Percentiles rank a stretch among this genome's conserved stretches.
These are phyloP conservation scores for Ditylenchus weischeri DNA, from an alignment of 2,888 invertebrate species.

Conservation along the genomic window DNA sequence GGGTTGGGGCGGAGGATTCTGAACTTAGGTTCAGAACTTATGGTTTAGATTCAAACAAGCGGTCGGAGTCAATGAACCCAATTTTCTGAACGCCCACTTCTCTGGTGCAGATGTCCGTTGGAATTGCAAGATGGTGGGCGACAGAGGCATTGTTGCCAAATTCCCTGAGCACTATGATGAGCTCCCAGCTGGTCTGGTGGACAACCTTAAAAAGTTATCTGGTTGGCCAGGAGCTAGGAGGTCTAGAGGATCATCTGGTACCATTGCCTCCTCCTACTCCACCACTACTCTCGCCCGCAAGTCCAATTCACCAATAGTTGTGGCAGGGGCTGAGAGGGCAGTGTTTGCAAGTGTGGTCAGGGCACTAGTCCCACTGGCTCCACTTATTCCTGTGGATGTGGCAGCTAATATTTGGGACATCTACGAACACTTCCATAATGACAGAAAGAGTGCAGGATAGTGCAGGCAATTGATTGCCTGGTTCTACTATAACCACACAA, in stretches of 20 bases:
- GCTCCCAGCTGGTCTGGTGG: neutral
- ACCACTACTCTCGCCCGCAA: no score
- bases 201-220: neutral
- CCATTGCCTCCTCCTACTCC: no score
- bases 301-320: no score
- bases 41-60: constrained; percentile 16
- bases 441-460: neutral
- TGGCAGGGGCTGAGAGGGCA: neutral
- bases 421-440: neutral
- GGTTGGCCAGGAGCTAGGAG: neutral
- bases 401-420: neutral
- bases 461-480: no score
- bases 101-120: constrained; percentile 24
- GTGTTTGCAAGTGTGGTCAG: neutral
- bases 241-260: no score
- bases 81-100: constrained; percentile 8
- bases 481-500: neutral
- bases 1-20: no score
- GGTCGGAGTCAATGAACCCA: neutral
- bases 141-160: constrained; percentile 17
- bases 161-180: constrained; percentile 12
- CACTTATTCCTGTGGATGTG: constrained; percentile 7
- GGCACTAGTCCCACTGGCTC: neutral
- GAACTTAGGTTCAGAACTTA: no score
- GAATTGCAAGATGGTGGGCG: constrained; percentile 20